phyloP scores from a whole-genome alignment of 2,888 invertebrate genomes.

The Microctonus aethiopoides region DNA sequence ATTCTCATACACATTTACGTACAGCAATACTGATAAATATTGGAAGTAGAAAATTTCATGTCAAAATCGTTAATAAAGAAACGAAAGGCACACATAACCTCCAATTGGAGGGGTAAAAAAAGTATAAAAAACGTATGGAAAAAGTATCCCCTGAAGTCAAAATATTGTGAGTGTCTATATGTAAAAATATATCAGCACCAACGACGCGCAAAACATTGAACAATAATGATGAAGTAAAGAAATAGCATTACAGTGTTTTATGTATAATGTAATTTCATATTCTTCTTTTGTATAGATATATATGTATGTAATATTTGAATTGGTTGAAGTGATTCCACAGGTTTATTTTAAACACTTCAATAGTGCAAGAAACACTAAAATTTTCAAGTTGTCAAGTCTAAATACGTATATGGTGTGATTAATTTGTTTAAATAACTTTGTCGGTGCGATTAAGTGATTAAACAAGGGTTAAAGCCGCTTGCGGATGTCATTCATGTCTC shows the following conservation, averaged over 20 bases:
- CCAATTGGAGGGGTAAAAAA: too few relatives aligned
- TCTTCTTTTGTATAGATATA: background rate
- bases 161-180: background rate
- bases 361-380: too few relatives aligned
- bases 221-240: background rate
- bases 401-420: too few relatives aligned
- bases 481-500: conserved; percentile 41
- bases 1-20: too few relatives aligned
- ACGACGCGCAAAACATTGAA: background rate
- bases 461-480: background rate
- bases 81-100: too few relatives aligned
- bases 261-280: background rate
- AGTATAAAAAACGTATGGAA: conserved; percentile 8
- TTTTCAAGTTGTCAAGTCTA: too few relatives aligned
- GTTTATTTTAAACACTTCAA: too few relatives aligned
- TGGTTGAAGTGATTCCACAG: too few relatives aligned
- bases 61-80: too few relatives aligned
- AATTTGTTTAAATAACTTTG: too few relatives aligned
- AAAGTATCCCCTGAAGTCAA: background rate
- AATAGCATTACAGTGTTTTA: background rate
- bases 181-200: background rate
- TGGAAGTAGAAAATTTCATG: too few relatives aligned
- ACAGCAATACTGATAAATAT: too few relatives aligned
- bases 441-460: background rate
- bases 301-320: background rate